Evolutionary conservation across 1,140 invertebrate genomes (phyloP), one percentile per base, ranked within the genome.

Genomic region (Philotrypesis tridentata): DNA sequence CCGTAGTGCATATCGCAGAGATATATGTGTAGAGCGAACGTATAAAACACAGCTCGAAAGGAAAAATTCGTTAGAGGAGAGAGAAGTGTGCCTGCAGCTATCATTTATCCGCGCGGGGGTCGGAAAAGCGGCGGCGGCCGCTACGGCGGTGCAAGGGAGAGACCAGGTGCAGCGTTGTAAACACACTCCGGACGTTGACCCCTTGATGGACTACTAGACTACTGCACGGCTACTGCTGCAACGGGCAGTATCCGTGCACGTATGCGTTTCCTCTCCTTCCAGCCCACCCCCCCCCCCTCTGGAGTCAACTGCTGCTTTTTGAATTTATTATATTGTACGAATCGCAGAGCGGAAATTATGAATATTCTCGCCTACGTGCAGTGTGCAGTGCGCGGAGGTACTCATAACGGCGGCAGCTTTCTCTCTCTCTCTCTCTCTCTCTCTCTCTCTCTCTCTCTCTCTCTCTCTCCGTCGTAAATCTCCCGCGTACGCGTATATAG

Each of bases 91-190:
- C 48, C 48, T 55, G 21, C 21, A n/a, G 48, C 48, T 14, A 55
- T 55, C 48, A 55, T 55, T 55, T 55, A 55, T 55, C 48, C 48
- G 21, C 48, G 48, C n/a, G 48, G 48, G 48, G 48, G 21, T 17
- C 17, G 48, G n/a, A 55, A 55, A 55, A n/a, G n/a, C n/a, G n/a
- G n/a, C n/a, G n/a, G n/a, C n/a, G n/a, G n/a, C n/a, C n/a, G n/a
- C n/a, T n/a, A n/a, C n/a, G n/a, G 48, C 48, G 48, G 6, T 17
- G 48, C 48, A 55, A 33, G 21, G 60, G 27, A 33, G 27, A 74
- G 25, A 74, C 72, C 72, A 74, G 72, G 72, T 74, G 72, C 48
- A 55, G 48, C n/a, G n/a, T n/a, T 55, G n/a, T 21, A 55, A 6
- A 17, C 21, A 7, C 48, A 55, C 48, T 55, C 21, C 48, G 48